A percentile compares a stretch with the other conserved stretches of the same genome.
Evolutionary conservation across 1,140 invertebrate genomes (phyloP).

Genomic region (Drosophila rufa): DNA sequence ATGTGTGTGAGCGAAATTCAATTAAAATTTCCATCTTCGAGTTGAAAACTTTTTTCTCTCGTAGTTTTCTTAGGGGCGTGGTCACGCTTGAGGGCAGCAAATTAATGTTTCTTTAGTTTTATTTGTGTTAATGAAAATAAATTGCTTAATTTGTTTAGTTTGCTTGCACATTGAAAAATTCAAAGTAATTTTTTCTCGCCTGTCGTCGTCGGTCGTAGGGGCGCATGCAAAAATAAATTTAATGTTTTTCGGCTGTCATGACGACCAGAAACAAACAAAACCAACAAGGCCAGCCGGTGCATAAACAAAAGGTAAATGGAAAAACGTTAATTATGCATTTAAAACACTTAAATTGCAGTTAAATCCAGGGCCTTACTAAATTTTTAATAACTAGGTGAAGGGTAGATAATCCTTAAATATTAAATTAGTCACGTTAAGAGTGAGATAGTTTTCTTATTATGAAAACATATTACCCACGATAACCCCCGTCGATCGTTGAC

Average conservation of each 20-base stretch:
- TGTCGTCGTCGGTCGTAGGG: neutral
- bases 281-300: constrained; percentile 36
- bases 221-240: constrained; percentile 32
- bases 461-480: constrained; percentile 7
- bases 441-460: constrained; percentile 7
- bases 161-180: constrained; percentile 49
- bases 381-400: constrained; percentile 9
- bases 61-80: constrained; percentile 11
- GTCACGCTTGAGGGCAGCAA: constrained; percentile 59
- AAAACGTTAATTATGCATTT: constrained; percentile 49
- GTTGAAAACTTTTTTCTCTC: constrained; percentile 16
- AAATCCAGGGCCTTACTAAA: constrained; percentile 26
- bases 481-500: constrained; percentile 41
- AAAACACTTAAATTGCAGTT: constrained; percentile 24
- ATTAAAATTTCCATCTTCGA: constrained; percentile 40
- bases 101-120: constrained; percentile 54
- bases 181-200: constrained; percentile 46
- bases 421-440: neutral
- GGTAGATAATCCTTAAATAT: constrained; percentile 3
- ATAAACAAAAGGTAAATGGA: constrained; percentile 52
- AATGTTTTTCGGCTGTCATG: constrained; percentile 29
- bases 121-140: constrained; percentile 75
- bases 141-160: constrained; percentile 76
- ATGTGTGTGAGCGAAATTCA: constrained; percentile 42
- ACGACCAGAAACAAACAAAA: constrained; percentile 23